Percentiles rank a stretch among this genome's conserved stretches.
Conservation (phyloP, 2,113 vertebrate genomes). For the Procavia capensis region DNA sequence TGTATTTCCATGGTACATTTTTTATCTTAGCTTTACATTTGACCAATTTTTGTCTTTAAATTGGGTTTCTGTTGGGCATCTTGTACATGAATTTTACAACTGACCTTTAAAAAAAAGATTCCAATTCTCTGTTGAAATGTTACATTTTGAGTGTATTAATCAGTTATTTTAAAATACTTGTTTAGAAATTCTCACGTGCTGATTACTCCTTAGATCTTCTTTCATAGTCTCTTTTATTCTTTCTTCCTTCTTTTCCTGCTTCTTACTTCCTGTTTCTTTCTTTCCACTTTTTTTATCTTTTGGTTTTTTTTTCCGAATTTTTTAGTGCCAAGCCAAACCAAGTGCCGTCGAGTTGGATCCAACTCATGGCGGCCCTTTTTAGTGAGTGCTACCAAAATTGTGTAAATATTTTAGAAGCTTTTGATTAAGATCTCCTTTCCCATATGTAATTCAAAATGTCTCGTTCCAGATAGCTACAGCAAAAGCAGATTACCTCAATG, state of each 20-base stretch:
- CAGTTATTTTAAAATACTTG: background rate
- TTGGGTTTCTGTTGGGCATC: background rate
- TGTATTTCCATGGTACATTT: background rate
- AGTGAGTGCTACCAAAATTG: background rate
- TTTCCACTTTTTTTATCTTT: background rate
- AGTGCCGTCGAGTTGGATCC: too few relatives aligned
- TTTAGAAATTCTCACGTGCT: background rate
- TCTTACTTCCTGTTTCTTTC: background rate
- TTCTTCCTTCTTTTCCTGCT: too few relatives aligned
- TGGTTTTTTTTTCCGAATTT: too few relatives aligned
- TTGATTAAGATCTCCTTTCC: background rate
- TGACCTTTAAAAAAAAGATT: background rate
- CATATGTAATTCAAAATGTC: background rate
- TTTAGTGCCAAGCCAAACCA: too few relatives aligned
- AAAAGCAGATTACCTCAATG: background rate
- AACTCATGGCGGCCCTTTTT: too few relatives aligned
- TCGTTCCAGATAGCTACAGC: background rate
- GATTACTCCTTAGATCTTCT: background rate
- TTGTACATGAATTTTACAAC: background rate
- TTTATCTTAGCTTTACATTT: background rate
- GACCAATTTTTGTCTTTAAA: conserved; percentile 2
- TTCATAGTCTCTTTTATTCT: background rate
- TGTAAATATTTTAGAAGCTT: background rate
- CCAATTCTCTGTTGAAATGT: background rate
- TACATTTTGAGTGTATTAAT: background rate